Conservation (phyloP, 2,113 vertebrate genomes). For the Corythoichthys haematopterus region DNA sequence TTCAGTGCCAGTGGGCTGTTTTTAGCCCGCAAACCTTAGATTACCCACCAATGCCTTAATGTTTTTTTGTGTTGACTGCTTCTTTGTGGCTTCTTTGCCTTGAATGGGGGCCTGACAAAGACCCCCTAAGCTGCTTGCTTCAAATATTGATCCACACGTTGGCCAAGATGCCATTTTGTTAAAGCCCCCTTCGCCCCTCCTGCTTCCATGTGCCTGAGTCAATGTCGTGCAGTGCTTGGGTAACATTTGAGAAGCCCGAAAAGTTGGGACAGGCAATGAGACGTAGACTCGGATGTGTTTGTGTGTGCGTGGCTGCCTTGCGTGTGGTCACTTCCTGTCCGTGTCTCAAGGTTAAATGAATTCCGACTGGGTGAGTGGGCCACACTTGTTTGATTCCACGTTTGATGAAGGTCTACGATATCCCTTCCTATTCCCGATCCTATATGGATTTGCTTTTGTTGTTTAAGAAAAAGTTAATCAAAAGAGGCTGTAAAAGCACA, state of each 20-base stretch:
- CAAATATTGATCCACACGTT: conserved; percentile 65
- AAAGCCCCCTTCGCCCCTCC: conserved; percentile 18
- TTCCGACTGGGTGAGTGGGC: conserved; percentile 35
- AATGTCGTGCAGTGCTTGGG: conserved; percentile 19
- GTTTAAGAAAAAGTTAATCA: conserved; percentile 7
- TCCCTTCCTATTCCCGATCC: background rate
- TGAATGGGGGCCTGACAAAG: conserved; percentile 63
- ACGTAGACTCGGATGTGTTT: conserved; percentile 23
- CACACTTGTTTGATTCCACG: conserved; percentile 5
- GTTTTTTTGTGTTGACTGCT: conserved; percentile 6
- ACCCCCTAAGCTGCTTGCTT: conserved; percentile 53
- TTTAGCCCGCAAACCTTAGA: background rate
- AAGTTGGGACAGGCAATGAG: conserved; percentile 34
- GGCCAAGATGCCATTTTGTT: conserved; percentile 69
- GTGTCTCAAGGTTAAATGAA: conserved; percentile 50
- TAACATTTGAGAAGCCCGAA: conserved; percentile 13
- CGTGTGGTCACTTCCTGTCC: conserved; percentile 33
- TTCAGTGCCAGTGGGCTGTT: background rate
- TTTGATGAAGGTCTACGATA: background rate
- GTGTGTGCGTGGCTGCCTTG: conserved; percentile 8
- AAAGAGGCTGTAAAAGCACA: conserved; percentile 67
- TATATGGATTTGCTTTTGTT: background rate
- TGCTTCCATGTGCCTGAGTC: conserved; percentile 26
- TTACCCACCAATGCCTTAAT: background rate
- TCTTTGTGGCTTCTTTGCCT: conserved; percentile 44